A percentile compares a stretch with the other conserved stretches of the same genome.
phyloP scores from a whole-genome alignment of 1,140 invertebrate genomes.

The Babylonia areolata region DNA sequence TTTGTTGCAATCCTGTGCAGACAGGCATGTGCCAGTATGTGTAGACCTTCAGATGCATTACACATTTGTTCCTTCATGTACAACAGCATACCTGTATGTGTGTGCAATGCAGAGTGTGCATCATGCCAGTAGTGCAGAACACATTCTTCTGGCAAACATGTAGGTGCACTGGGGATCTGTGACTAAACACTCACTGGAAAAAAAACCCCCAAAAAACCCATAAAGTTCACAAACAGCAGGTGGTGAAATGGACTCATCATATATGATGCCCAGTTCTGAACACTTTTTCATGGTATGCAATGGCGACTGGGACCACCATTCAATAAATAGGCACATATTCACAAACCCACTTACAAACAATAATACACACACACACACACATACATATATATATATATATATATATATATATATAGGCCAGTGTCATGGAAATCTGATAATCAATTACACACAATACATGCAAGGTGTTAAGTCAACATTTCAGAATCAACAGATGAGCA shows the following conservation, averaged over 20 bases:
- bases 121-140: background rate
- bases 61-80: no score
- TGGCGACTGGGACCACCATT: background rate
- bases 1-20: no score
- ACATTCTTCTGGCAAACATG: background rate
- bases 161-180: background rate
- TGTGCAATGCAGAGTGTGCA: background rate
- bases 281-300: background rate
- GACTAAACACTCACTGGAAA: no score
- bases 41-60: no score
- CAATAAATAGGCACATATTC: conserved; percentile 7
- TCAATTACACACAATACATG: no score
- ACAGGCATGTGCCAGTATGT: no score
- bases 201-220: no score
- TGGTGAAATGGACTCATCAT: background rate
- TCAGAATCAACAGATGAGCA: background rate
- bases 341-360: background rate
- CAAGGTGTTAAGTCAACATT: background rate
- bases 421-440: background rate
- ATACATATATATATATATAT: background rate
- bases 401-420: background rate
- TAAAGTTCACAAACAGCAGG: background rate
- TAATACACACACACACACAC: background rate
- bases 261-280: background rate
- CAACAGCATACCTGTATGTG: background rate